A percentile compares a stretch with the other conserved stretches of the same genome.
Evolutionary conservation across 2,113 vertebrate species (phyloP).

Genomic region (Nycticorax nycticorax): DNA sequence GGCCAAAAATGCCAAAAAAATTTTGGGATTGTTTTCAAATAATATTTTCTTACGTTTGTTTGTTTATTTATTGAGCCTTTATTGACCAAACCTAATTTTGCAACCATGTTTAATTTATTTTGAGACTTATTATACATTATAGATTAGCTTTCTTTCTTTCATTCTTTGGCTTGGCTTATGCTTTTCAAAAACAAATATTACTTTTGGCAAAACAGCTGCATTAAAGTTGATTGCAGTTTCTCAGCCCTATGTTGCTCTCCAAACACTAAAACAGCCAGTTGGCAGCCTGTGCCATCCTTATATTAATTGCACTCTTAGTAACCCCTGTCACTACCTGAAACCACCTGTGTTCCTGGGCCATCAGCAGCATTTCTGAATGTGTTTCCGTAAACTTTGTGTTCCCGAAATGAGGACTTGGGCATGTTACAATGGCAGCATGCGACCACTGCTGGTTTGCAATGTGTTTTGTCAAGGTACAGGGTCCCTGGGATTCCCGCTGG

Average conservation of each 20-base stretch:
- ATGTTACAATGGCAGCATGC: rapidly evolving
- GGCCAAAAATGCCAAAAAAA: background rate
- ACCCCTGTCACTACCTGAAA: background rate
- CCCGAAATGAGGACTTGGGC: background rate
- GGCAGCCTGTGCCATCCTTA: background rate
- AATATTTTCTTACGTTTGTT: background rate
- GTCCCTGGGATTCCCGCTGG: background rate
- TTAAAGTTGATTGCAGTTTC: background rate
- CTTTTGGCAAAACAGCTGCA: constrained; percentile 3
- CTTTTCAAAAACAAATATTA: background rate
- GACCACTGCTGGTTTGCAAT: background rate
- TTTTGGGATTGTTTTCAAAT: background rate
- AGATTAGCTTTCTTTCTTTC: background rate
- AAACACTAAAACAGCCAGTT: constrained; percentile 8
- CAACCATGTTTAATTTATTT: background rate
- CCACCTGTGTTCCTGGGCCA: background rate
- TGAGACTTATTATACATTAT: background rate
- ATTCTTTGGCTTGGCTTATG: background rate
- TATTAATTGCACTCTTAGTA: background rate
- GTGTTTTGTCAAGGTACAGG: background rate
- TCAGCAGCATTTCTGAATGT: background rate
- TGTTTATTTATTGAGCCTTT: constrained; percentile 21
- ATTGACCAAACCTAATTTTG: constrained; percentile 19
- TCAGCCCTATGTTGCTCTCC: background rate
- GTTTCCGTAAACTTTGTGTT: background rate